Base-by-base conservation (phyloP, 2,888 invertebrate species). In the Colostygia pectinataria region DNA sequence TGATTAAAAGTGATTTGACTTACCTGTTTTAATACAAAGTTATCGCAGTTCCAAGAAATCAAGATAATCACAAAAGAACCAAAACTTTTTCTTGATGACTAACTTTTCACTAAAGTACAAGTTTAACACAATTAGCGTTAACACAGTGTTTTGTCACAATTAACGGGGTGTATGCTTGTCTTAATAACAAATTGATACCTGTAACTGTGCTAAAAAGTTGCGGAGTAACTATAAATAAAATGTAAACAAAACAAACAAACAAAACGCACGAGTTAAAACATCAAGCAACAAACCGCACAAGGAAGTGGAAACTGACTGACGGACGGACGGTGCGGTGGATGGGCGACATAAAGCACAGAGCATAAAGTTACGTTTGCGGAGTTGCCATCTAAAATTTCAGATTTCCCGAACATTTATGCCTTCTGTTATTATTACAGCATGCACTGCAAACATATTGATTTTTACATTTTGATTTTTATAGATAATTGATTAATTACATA, bases 161-260 rank as follows among this genome's bases (percentile, higher is more conserved):
- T 15, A 10, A 68, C 70, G 63, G 46, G 9, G 27, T 55, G 29
- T 32, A 33, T 50, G 33, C 1, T 20, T 6, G 33, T 14, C 49
- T 31, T n/a, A 33, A 13, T 33, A n/a, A 38, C 12, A 33, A 9
- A 40, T 43, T 39, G 46, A 46, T 54, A 54, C n/a, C n/a, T n/a
- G n/a, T n/a, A 55, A 60, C 46, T 24, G 44, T 63, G 38, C 32
- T 59, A 33, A 56, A 66, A 66, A 63, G 57, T 62, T 68, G 60
- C 57, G 62, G 53, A 41, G 41, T 38, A 55, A 65, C 61, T 60
- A 68, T n/a, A 63, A 69, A 68, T 60, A 68, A 63, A 69, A 68
- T 50, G 70, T 77, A 75, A 76, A 76, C 73, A 72, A 75, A 76
- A 76, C 73, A 72, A 15, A 15, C 4, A 32, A 72, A 74, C 68